Base-by-base conservation (phyloP, 2,113 vertebrate species). In the Otis tarda region DNA sequence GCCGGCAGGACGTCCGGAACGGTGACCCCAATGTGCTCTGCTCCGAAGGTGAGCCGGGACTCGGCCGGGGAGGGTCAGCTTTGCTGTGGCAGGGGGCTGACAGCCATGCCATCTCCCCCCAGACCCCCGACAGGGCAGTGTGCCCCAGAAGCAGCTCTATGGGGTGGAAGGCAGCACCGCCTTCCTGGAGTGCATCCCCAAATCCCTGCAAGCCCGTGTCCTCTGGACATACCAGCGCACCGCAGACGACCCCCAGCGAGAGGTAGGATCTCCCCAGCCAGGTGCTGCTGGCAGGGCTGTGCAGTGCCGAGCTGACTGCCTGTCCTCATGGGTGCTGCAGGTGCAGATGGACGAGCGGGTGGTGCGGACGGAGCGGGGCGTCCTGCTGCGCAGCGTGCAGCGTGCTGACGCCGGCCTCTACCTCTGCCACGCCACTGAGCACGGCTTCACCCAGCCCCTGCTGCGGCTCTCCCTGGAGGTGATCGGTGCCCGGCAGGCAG, bases 101-200 rank as follows among this genome's bases (percentile, higher is more conserved):
- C 1, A 1, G 27, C 53, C 11, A 10, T 56, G 15, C 52, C 4
- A 0, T 90, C 68, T 93, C 14, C 86, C 89, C 76, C 4, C 90
- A 99, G 99, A 99, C 76, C 98, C 98, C 8, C 96, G 98, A 18
- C 98, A 90, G 82, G 98, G 98, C 35, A 98, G 95, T 0, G 97
- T 99, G 70, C 96, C 97, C 61, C 99, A 99, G 97, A 98, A 95
- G 96, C 99, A 98, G 92, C 97, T 99, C 52, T 99, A 98, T 0
- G 99, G 98, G 1, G 99, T 99, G 39, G 99, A 99, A 92, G 98
- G 99, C 43, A 99, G 99, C 97, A 99, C 99, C 12, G 96, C 98
- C 23, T 99, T 99, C 97, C 97, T 99, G 89, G 99, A 99, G 93
- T 99, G 99, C 39, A 94, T 99, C 59, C 99, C 99, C n/a, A 99